phyloP scores from a whole-genome alignment of 2,888 invertebrate species.

The Seira sanloemensis region DNA sequence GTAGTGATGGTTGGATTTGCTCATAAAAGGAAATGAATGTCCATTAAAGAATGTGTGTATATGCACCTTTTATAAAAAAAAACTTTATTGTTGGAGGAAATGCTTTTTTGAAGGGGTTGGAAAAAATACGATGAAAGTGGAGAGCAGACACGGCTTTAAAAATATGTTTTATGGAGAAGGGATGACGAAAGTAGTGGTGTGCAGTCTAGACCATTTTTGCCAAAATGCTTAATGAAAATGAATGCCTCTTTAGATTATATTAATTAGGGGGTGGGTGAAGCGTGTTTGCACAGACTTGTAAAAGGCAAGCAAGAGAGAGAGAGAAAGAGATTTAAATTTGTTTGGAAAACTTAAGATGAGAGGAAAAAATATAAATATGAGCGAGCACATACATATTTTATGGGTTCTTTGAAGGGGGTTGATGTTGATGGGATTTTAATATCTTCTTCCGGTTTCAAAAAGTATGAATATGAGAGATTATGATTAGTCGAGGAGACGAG shows the following conservation, averaged over 20 bases:
- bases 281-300: too few relatives aligned
- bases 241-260: not conserved
- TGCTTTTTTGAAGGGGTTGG: not conserved
- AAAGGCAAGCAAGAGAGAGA: not conserved
- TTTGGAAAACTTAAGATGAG: not conserved
- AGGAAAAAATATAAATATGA: not conserved
- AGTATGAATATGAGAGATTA: too few relatives aligned
- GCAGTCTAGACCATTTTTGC: too few relatives aligned
- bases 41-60: constrained; percentile 59
- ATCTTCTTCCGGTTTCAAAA: constrained; percentile 41
- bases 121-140: not conserved
- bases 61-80: constrained; percentile 61
- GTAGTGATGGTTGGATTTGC: constrained; percentile 63
- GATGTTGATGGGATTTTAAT: constrained; percentile 36
- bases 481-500: too few relatives aligned
- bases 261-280: not conserved
- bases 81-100: constrained; percentile 16
- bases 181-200: too few relatives aligned
- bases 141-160: too few relatives aligned
- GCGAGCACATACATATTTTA: too few relatives aligned
- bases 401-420: not conserved
- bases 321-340: not conserved
- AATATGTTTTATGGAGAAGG: too few relatives aligned
- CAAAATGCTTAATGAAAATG: too few relatives aligned
- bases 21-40: constrained; percentile 71